Base-by-base conservation (phyloP, 2,888 invertebrate genomes). In the Monopis laevigella region DNA sequence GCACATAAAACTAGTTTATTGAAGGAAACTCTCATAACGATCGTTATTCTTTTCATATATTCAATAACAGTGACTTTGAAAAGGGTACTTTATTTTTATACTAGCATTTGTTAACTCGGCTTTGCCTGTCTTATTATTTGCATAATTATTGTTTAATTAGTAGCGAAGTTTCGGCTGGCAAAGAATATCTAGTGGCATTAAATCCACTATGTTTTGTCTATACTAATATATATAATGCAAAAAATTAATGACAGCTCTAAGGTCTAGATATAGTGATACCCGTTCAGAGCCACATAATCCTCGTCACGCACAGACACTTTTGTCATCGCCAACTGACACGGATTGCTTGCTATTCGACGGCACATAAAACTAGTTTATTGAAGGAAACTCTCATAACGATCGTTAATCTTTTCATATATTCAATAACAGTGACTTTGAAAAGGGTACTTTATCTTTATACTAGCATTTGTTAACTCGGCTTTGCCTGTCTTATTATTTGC, bases 251-350 rank as follows among this genome's bases (percentile, higher is more conserved):
- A n/a, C n/a, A n/a, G n/a, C n/a, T n/a, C n/a, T n/a, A n/a, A n/a
- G n/a, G n/a, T n/a, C n/a, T n/a, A n/a, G n/a, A n/a, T n/a, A n/a
- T n/a, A n/a, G n/a, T n/a, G n/a, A n/a, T n/a, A n/a, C n/a, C n/a
- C n/a, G n/a, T n/a, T n/a, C n/a, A n/a, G n/a, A n/a, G n/a, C n/a
- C 36, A 29, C 42, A 40, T 43, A 39, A 41, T 45, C 45, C 42
- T 26, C 29, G 26, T 43, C 32, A 39, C 42, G 45, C 41, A 29
- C 11, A 18, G 30, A 30, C 40, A 43, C 44, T 45, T 43, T 45
- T 29, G 30, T 41, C 41, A 32, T 26, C 12, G 36, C 40, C 35
- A 14, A 27, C 32, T 27, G 39, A 40, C 42, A 39, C 12, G 24
- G 40, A 39, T 28, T 39, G 13, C 35, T 40, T 13, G 17, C 32